These are phyloP conservation scores for Myoxocephalus aenaeus DNA, from an alignment of 2,797 vertebrate genomes.

Conservation along the genomic window DNA sequence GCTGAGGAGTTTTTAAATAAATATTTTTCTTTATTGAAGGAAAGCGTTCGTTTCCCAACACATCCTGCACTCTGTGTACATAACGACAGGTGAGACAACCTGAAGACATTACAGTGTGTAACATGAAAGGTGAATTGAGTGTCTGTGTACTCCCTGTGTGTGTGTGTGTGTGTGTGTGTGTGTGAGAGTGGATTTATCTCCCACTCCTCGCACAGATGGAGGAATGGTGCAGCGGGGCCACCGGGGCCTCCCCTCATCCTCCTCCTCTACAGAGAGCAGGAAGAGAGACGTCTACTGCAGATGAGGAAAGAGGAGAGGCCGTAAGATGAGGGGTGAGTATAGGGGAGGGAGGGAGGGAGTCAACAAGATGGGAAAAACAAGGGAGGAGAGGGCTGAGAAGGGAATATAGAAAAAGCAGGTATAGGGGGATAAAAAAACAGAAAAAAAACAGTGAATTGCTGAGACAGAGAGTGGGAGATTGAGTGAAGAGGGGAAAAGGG, in stretches of 20 bases:
- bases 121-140: constrained; percentile 18
- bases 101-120: not conserved
- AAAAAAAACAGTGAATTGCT: constrained; percentile 14
- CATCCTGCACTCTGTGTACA: not conserved
- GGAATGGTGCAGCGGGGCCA: constrained; percentile 21
- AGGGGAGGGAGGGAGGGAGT: constrained; percentile 18
- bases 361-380: constrained; percentile 47
- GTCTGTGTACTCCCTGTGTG: constrained; percentile 1
- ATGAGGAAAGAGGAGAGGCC: constrained; percentile 23
- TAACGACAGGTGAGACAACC: not conserved
- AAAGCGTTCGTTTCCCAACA: not conserved
- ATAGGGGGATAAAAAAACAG: not conserved
- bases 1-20: not conserved
- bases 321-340: constrained; percentile 15
- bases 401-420: constrained; percentile 5
- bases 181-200: constrained; percentile 3
- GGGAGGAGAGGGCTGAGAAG: constrained; percentile 12
- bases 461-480: constrained; percentile 38
- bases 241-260: constrained; percentile 18
- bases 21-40: constrained; percentile 1
- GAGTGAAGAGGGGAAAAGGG: constrained; percentile 45
- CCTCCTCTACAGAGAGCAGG: constrained; percentile 20
- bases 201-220: constrained; percentile 7
- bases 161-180: constrained; percentile 1
- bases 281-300: constrained; percentile 34